These are phyloP conservation scores for Peromyscus nudipes DNA, from an alignment of 2,797 vertebrate genomes.

Conservation along the genomic window DNA sequence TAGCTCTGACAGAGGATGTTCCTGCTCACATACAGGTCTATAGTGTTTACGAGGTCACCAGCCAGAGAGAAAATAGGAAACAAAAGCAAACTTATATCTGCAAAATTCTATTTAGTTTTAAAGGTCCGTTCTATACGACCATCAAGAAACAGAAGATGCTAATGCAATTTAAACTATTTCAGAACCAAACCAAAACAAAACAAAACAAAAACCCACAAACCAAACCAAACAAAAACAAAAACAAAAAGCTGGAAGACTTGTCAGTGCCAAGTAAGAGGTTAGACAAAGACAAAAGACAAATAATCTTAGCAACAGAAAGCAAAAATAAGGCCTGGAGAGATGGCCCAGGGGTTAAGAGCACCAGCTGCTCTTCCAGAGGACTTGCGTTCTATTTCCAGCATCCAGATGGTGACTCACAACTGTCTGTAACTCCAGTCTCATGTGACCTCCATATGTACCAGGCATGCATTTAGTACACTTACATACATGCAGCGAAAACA, in stretches of 20 bases:
- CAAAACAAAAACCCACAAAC: not conserved
- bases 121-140: not conserved
- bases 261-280: not conserved
- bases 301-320: slow-evolving; percentile 45
- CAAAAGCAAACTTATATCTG: slow-evolving; percentile 20
- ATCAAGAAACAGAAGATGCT: not conserved
- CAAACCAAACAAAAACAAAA: not conserved
- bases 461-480: not conserved
- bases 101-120: slow-evolving; percentile 48
- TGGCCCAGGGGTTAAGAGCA: not conserved
- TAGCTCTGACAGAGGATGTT: not conserved
- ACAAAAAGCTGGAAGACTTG: not conserved
- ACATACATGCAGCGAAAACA: not conserved
- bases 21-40: not conserved
- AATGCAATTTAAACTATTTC: slow-evolving; percentile 51
- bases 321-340: not conserved
- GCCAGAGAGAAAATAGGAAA: slow-evolving; percentile 38
- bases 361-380: not conserved
- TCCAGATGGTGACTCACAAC: not conserved
- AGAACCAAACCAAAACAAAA: not conserved
- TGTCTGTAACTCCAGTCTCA: not conserved
- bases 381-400: not conserved
- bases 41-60: slow-evolving; percentile 31
- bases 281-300: slow-evolving; percentile 26
- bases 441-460: not conserved